Base-by-base conservation (phyloP, 1,140 invertebrate genomes). In the Zophobas morio region DNA sequence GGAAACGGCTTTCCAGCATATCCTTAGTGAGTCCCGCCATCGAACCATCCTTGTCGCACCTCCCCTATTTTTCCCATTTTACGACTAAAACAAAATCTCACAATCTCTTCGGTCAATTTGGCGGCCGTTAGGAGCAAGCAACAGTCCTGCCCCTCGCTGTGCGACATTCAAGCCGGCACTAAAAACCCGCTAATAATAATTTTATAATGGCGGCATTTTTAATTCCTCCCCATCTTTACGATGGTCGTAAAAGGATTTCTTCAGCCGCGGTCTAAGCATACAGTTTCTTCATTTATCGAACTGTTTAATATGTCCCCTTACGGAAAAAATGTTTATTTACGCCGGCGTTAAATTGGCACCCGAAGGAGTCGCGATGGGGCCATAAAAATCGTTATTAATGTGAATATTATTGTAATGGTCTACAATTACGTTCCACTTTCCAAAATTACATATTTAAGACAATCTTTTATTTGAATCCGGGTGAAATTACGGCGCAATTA, bases 401-500 rank as follows among this genome's bases (percentile, higher is more conserved):
- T 66, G 60, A 66, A 66, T 66, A 66, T 66, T 66, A 66, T 66
- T 66, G 60, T 66, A 66, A 66, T 66, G 60, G 60, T 20, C 37
- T 66, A 42, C 60, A 66, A 66, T 66, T 66, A 66, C 60, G 60
- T 66, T 66, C 60, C 60, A 66, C 60, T 66, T 66, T 66, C 60
- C 60, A 66, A 66, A 66, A 66, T 66, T 66, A 66, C 39, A 66
- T 66, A 66, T 66, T 66, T 66, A 66, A 66, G 60, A 42, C 6
- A 66, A 66, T 66, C 60, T 66, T 66, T 66, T 66, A 66, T 66
- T 66, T n/a, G 37, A 66, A 66, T 66, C 60, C 56, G 37, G 60
- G 60, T 42, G 60, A 42, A 66, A 66, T 66, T 66, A 66, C 39
- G 33, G 2, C 37, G 39, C 60, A 66, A 66, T 66, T 66, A 66